Evolutionary conservation across 2,888 invertebrate genomes (phyloP), one percentile per base, ranked within the genome.

Genomic region (Apotomis turbidana): DNA sequence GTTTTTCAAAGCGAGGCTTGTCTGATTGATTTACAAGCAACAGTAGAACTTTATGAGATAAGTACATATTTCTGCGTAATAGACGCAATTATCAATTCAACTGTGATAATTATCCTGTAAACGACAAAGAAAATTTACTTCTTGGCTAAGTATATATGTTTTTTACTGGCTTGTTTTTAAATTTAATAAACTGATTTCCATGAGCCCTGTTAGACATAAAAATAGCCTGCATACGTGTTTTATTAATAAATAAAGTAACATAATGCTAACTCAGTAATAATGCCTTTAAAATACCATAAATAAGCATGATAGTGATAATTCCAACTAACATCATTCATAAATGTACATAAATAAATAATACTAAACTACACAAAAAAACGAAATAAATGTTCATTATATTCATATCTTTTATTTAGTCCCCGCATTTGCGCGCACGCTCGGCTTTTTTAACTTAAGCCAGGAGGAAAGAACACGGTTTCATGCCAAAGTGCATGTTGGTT

Each of bases 321-420:
- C 10, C 44, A 10, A 44, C 57, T 57, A 58, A 58, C 41, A 12
- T 15, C 38, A 38, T 38, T 36, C n/a, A 27, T 49, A 27, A 54
- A 13, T 70, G 52, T 63, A 61, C 44, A 52, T 44, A 62, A 52
- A 58, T 12, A n/a, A 52, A 66, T 55, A 27, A 52, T 52, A 49
- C n/a, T 68, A 59, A 52, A 59, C 12, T 58, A 68, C 13, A 10
- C 12, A 63, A 72, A 58, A 46, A 46, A 8, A 44, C 9, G 8
- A 63, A 86, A 85, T 83, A 85, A 85, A 86, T 77, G 74, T 79
- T 80, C 73, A 76, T 74, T 54, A 79, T 76, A 76, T 75, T 76
- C 73, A 77, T 76, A 79, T 87, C 83, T 86, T 87, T 87, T 86
- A 87, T 87, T 87, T 87, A 79, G 75, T 73, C 78, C 81, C 76